Base-by-base conservation (phyloP, 2,797 vertebrate genomes). In the Coregonus suidteri region DNA sequence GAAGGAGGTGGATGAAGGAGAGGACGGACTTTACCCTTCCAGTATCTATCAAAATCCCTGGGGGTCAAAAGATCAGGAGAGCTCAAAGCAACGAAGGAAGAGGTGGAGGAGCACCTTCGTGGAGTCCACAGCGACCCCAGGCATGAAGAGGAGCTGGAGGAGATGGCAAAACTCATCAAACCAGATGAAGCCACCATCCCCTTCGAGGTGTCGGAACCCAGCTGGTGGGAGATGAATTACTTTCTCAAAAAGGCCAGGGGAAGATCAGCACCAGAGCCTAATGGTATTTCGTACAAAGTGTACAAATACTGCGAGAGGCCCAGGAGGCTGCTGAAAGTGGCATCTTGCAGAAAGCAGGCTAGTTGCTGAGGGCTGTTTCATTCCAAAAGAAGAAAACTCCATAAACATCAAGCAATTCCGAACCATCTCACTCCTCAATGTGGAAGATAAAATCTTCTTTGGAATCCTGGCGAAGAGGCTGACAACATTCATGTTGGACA, bases 81-180 rank as follows among this genome's bases (percentile, higher is more conserved):
- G 51, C 25, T 78, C 31, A 69, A 74, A 47, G 77, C 64, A 30
- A 69, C 20, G 68, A 70, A 70, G 14, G 71, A 78, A 20, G 62
- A 74, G 64, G 51, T 62, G 14, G 31, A 78, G 65, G 31, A 78
- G 65, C 72, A 59, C 35, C 31, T 56, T 54, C 4, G 25, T 77
- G 31, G 59, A 35, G 76, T 62, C 54, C 70, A 72, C 25, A 73
- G 51, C 15, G 71, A 56, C 71, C 71, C 20, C 20, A 73, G 76
- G 72, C 62, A 34, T 13, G 71, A 79, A 37, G 74, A 71, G 16
- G 56, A 47, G 20, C 25, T 80, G 25, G 25, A 25, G 25, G 25
- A 25, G 25, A 25, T 25, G 25, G 25, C 25, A 25, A 25, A 25
- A 25, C 72, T 80, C 20, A 31, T 56, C 30, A 77, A 73, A 51